Evolutionary conservation across 2,888 invertebrate species (phyloP), one percentile per base, ranked within the genome.

Genomic region (Dendrolimus houi): DNA sequence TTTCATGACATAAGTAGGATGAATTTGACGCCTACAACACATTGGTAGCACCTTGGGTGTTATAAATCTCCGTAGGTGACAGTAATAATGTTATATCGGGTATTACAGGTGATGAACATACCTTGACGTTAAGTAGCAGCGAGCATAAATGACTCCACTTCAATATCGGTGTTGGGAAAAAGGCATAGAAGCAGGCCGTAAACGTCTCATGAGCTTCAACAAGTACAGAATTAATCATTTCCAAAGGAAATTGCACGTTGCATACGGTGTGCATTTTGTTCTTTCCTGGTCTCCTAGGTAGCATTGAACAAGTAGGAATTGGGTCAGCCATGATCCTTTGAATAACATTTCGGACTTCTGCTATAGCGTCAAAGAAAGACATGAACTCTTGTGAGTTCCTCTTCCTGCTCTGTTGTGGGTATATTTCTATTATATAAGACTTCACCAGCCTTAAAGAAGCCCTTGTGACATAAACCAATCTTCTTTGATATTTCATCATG

Each of bases 81-180:
- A 29, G 2, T 29, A 29, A 29, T 6, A 29, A 29, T 29, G 3
- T 29, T 29, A 29, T 29, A 29, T 6, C 6, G 17, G 2, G 17
- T 17, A 29, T 29, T 29, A 29, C 29, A 29, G 29, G 29, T 29
- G 29, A 29, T 29, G 0, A 29, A 60, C 76, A 67, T 85, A 94
- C 95, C 85, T 94, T 94, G 60, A 87, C 83, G 75, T 95, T 92
- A 41, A 92, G 92, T n/a, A 97, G 85, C 60, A 97, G 81, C 70
- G 96, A 96, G 78, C 98, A 97, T 0, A 99, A 87, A 72, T 96
- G 96, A 64, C 95, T 95, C 98, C 98, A 98, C 79, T 98, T 98
- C 56, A 98, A 88, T 57, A 94, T 95, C 0, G 97, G 96, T 0
- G 98, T 98, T 0, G 99, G 98, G 83, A 97, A 98, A 87, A 99